These are phyloP conservation scores for Athrips mouffetella DNA, from an alignment of 2,888 invertebrate genomes.

Conservation along the genomic window DNA sequence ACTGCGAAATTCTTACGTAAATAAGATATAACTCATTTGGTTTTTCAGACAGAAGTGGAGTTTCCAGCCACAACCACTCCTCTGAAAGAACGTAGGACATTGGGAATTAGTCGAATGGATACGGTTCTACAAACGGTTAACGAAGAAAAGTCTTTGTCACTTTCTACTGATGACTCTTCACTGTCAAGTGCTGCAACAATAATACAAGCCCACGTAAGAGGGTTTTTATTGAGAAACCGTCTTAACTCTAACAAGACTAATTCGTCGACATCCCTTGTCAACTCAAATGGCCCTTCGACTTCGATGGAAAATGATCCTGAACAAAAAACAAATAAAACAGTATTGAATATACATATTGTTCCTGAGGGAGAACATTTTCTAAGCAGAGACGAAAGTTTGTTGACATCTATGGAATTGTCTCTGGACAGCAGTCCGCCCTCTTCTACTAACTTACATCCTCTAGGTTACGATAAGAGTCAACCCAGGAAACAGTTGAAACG, in stretches of 20 bases:
- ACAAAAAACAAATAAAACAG: slow-evolving; percentile 53
- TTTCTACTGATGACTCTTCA: slow-evolving; percentile 72
- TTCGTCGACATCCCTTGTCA: slow-evolving; percentile 56
- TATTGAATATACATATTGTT: slow-evolving; percentile 68
- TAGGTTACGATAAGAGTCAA: slow-evolving; percentile 64
- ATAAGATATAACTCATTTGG: slow-evolving; percentile 21
- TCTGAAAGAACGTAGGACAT: slow-evolving; percentile 51
- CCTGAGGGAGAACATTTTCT: slow-evolving; percentile 60
- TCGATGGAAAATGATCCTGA: slow-evolving; percentile 57
- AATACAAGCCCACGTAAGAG: slow-evolving; percentile 83
- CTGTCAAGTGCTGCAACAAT: slow-evolving; percentile 79
- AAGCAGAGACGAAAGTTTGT: slow-evolving; percentile 64
- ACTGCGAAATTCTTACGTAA: no score
- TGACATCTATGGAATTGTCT: slow-evolving; percentile 65
- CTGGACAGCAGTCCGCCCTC: slow-evolving; percentile 64
- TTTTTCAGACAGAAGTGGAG: slow-evolving; percentile 50
- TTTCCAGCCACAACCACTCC: slow-evolving; percentile 35
- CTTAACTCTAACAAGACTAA: slow-evolving; percentile 59
- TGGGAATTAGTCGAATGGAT: slow-evolving; percentile 66
- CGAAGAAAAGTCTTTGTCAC: slow-evolving; percentile 70
- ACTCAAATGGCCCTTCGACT: slow-evolving; percentile 50
- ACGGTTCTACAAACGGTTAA: slow-evolving; percentile 73
- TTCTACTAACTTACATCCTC: slow-evolving; percentile 61
- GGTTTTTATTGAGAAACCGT: slow-evolving; percentile 80
- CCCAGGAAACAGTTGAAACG: slow-evolving; percentile 67